These are phyloP conservation scores for Anseranas semipalmata DNA, from an alignment of 2,113 vertebrate genomes.

Conservation along the genomic window DNA sequence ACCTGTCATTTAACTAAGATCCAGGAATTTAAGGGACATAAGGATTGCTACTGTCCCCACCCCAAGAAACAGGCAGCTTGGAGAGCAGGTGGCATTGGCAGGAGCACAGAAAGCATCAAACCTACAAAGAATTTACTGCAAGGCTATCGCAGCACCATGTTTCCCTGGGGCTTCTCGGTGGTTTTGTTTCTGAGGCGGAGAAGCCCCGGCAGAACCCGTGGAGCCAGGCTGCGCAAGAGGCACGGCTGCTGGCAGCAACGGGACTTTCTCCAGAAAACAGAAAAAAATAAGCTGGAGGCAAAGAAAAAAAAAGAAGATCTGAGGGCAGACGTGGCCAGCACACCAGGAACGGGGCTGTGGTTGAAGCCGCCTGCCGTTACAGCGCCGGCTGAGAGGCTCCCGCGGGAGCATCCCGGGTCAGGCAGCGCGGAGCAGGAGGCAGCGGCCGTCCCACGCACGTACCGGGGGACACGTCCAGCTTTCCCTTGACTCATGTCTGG, in stretches of 20 bases:
- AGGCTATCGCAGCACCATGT: rapidly evolving
- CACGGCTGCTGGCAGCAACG: not conserved
- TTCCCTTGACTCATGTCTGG: constrained; percentile 27
- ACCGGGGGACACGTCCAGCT: not conserved
- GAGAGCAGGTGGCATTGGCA: not conserved
- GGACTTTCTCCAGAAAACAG: not conserved
- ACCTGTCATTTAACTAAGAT: not conserved
- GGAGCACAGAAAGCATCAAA: not conserved
- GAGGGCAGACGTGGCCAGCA: not conserved
- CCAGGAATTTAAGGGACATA: not conserved
- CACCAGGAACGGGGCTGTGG: not conserved
- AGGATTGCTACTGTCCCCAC: not conserved
- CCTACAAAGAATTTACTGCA: not conserved
- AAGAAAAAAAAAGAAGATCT: too few species aligned
- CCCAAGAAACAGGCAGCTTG: not conserved
- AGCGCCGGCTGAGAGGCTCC: rapidly evolving
- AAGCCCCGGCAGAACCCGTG: not conserved
- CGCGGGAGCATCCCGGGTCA: not conserved
- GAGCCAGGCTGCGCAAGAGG: not conserved
- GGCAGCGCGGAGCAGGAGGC: not conserved
- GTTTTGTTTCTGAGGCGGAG: not conserved
- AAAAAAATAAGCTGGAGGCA: not conserved
- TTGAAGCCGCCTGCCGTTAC: not conserved
- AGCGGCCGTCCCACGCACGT: not conserved
- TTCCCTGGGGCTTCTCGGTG: not conserved